Evolutionary conservation across 2,888 invertebrate genomes (phyloP).

Genomic region (Parasteatoda lunata): DNA sequence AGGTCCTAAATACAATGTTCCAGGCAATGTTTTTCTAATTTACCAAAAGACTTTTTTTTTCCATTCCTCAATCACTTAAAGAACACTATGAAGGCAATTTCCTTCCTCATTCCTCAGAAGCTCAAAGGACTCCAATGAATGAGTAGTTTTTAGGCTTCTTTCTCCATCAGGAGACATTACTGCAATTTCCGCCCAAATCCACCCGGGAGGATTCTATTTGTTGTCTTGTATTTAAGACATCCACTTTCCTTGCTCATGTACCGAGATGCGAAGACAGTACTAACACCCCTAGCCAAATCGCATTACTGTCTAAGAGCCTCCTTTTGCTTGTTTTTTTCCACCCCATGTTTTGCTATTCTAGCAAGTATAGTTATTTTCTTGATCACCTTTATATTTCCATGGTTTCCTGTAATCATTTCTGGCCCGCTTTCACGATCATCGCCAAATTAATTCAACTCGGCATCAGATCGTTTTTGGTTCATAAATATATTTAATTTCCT

Average conservation of each 20-base stretch:
- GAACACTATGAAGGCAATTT: neutral
- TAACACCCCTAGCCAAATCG: neutral
- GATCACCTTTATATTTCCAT: too few species aligned
- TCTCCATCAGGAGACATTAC: conserved; percentile 59
- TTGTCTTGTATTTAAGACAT: neutral
- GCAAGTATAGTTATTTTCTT: too few species aligned
- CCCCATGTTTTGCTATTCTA: too few species aligned
- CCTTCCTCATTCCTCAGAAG: neutral
- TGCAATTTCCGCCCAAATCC: conserved; percentile 59
- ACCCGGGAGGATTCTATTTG: conserved; percentile 12
- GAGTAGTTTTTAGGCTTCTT: neutral
- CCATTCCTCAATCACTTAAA: neutral
- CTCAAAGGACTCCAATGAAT: neutral
- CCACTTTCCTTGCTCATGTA: neutral
- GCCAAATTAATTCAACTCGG: too few species aligned
- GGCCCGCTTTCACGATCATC: too few species aligned
- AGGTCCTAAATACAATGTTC: too few species aligned
- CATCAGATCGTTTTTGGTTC: too few species aligned
- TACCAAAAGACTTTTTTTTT: neutral
- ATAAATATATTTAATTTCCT: too few species aligned
- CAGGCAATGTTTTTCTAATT: neutral
- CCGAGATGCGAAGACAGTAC: neutral
- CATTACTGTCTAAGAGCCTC: neutral
- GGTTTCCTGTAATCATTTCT: too few species aligned
- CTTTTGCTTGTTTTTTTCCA: too few species aligned